A percentile compares a stretch with the other conserved stretches of the same genome.
Conservation (phyloP, 2,888 invertebrate species). For the Lepidocyrtoides sp. region DNA sequence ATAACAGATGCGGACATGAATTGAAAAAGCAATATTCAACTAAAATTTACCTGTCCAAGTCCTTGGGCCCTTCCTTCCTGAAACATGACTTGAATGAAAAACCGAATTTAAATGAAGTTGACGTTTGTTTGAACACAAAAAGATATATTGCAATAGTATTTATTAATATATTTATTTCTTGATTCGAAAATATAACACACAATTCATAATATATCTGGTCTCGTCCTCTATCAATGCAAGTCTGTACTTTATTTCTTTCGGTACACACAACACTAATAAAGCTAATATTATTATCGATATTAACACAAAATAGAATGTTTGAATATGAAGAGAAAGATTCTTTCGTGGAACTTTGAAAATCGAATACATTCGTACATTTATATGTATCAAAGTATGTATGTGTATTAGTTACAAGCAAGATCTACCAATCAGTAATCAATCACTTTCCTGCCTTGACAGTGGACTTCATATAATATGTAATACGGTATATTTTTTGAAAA, state of each 20-base stretch:
- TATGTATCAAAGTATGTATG: too few relatives aligned
- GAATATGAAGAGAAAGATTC: constrained; percentile 8
- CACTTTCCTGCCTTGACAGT: background rate
- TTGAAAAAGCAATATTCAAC: too few relatives aligned
- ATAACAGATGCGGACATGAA: too few relatives aligned
- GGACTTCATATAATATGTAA: background rate
- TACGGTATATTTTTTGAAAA: background rate
- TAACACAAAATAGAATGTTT: constrained; percentile 63
- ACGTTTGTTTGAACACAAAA: too few relatives aligned
- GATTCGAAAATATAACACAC: constrained; percentile 75
- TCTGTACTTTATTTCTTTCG: constrained; percentile 29
- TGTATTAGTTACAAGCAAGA: background rate
- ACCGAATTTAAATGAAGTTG: background rate
- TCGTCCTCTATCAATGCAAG: constrained; percentile 21
- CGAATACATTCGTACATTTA: constrained; percentile 20
- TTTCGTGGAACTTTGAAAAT: constrained; percentile 1
- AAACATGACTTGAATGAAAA: background rate
- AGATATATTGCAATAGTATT: background rate
- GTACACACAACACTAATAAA: background rate
- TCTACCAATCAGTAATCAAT: background rate
- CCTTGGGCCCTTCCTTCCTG: too few relatives aligned
- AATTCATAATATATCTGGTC: constrained; percentile 29
- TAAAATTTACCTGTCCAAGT: too few relatives aligned
- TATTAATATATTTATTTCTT: constrained; percentile 62
- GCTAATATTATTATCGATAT: background rate